A percentile compares a stretch with the other conserved stretches of the same genome.
Conservation (phyloP, 2,113 vertebrate genomes). For the Pimephales promelas region DNA sequence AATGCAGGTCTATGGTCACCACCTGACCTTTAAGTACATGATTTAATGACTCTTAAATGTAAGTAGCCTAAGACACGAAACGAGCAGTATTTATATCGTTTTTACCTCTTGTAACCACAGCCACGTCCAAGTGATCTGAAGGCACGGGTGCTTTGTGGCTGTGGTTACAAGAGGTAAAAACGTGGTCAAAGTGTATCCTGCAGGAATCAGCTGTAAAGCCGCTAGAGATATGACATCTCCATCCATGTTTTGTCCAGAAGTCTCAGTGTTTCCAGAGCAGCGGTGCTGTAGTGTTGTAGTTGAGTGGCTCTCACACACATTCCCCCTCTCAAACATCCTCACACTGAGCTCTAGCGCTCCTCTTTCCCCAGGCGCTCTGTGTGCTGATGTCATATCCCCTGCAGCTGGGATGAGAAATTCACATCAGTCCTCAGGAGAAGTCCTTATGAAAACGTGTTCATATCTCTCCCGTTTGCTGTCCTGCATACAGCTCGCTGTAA, state of each 20-base stretch:
- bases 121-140: too few relatives aligned
- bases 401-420: conserved; percentile 50
- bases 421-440: conserved; percentile 54
- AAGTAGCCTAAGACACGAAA: too few relatives aligned
- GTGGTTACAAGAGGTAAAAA: too few relatives aligned
- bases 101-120: too few relatives aligned
- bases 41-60: too few relatives aligned
- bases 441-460: conserved; percentile 38
- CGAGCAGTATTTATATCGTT: too few relatives aligned
- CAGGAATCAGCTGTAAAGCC: background rate
- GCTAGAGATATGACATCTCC: background rate
- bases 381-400: conserved; percentile 57
- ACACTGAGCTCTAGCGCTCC: conserved; percentile 31
- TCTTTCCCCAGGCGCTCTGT: conserved; percentile 32
- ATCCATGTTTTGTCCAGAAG: background rate
- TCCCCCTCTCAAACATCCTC: conserved; percentile 33
- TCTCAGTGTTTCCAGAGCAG: background rate
- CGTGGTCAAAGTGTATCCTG: background rate
- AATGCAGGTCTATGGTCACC: too few relatives aligned
- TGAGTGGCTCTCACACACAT: conserved; percentile 25
- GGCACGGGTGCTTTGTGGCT: too few relatives aligned
- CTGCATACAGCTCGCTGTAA: conserved; percentile 26
- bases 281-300: background rate
- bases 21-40: too few relatives aligned
- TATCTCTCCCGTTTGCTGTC: conserved; percentile 9